Conservation (phyloP, 2,113 vertebrate species). For the Todiramphus saurophagus region DNA sequence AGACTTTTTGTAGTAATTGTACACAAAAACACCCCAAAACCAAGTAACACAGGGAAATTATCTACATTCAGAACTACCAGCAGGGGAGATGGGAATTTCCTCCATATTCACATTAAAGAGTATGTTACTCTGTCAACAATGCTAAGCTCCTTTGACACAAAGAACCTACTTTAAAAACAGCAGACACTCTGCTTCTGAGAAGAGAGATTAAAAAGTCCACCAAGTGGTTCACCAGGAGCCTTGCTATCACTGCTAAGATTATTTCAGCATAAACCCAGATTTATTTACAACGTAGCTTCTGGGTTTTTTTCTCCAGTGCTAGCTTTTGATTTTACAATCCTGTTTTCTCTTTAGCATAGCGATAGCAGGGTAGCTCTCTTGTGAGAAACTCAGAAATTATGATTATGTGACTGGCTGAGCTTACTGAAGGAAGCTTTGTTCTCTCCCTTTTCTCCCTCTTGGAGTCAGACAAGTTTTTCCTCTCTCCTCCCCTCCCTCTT, state of each 20-base stretch:
- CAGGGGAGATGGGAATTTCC: background rate
- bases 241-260: background rate
- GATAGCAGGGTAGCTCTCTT: background rate
- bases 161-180: background rate
- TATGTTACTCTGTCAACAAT: background rate
- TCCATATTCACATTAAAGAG: background rate
- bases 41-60: background rate
- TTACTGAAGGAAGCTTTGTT: constrained; percentile 52
- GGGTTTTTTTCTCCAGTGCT: background rate
- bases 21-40: background rate
- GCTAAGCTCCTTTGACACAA: background rate
- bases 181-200: background rate
- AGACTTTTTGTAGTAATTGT: background rate
- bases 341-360: background rate
- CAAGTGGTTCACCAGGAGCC: background rate
- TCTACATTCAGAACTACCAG: background rate
- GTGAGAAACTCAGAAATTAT: background rate
- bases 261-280: constrained; percentile 10
- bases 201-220: background rate
- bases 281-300: background rate
- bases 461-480: background rate
- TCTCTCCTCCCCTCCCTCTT: background rate
- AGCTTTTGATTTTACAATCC: constrained; percentile 32
- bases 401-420: background rate
- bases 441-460: background rate